Conservation (phyloP, 1,140 invertebrate species). For the Platyscapa corneri region DNA sequence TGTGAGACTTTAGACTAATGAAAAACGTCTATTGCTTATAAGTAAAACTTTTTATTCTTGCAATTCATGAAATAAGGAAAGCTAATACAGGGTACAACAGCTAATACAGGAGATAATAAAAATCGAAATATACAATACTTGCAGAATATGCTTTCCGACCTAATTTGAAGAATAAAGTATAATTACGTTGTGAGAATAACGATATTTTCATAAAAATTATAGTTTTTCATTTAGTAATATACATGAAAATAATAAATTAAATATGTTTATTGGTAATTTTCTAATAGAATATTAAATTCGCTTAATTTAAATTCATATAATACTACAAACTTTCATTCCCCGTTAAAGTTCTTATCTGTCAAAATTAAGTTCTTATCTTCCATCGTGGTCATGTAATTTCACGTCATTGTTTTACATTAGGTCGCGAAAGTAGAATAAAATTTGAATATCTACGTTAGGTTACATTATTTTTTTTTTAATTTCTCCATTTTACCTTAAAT, state of each 20-base stretch:
- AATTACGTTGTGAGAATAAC: too few relatives aligned
- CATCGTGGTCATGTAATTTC: background rate
- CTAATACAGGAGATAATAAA: too few relatives aligned
- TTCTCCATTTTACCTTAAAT: too few relatives aligned
- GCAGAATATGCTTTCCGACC: too few relatives aligned
- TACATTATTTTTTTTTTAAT: too few relatives aligned
- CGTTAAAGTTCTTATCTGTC: background rate
- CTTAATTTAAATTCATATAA: background rate
- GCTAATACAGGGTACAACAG: background rate
- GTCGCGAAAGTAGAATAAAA: background rate
- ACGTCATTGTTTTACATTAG: background rate
- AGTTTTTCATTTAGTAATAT: background rate
- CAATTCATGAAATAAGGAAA: background rate
- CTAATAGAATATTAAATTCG: background rate
- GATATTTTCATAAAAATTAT: too few relatives aligned
- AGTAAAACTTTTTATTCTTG: background rate
- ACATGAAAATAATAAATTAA: background rate
- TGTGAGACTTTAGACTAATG: conserved; percentile 4
- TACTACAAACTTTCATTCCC: background rate
- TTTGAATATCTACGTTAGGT: background rate
- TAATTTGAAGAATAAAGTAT: too few relatives aligned
- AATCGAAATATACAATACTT: too few relatives aligned
- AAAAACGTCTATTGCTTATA: conserved; percentile 1
- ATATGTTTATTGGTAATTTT: background rate
- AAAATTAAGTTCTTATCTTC: conserved; percentile 11